Percentiles rank a stretch among this genome's conserved stretches.
Evolutionary conservation across 1,140 invertebrate genomes (phyloP).

Genomic region (Drosophila malerkotliana): DNA sequence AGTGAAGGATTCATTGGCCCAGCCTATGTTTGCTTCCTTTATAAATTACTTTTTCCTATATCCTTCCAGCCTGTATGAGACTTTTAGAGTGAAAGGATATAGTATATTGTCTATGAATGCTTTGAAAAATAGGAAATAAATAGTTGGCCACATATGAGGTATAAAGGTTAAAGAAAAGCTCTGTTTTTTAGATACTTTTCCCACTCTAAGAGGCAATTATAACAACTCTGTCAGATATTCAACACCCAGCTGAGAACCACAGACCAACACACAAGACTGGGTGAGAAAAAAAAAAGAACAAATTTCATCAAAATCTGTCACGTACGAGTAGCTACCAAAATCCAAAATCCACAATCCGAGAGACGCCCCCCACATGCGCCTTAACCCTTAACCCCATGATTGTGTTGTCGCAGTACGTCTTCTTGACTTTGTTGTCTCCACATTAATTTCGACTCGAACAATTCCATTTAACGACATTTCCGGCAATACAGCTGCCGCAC

Average conservation of each 20-base stretch:
- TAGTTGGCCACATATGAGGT: not conserved
- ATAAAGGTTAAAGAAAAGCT: no score
- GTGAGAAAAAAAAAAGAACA: not conserved
- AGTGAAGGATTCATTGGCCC: no score
- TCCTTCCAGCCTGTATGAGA: not conserved
- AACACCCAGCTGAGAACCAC: slow-evolving; percentile 13
- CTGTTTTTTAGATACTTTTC: not conserved
- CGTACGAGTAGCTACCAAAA: slow-evolving; percentile 43
- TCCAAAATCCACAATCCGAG: no score
- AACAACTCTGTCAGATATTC: slow-evolving; percentile 46
- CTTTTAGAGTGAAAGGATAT: not conserved
- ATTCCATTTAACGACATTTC: slow-evolving; percentile 76
- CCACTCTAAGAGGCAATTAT: slow-evolving; percentile 45
- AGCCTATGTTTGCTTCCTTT: not conserved
- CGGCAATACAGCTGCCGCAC: slow-evolving; percentile 47
- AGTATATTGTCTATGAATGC: not conserved
- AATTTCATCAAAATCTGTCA: slow-evolving; percentile 78
- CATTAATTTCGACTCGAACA: slow-evolving; percentile 78
- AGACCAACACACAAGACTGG: slow-evolving; percentile 23
- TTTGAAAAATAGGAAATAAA: not conserved
- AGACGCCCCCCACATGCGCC: slow-evolving; percentile 26
- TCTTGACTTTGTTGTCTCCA: slow-evolving; percentile 43
- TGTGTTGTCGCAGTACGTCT: slow-evolving; percentile 16
- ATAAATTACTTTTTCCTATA: not conserved
- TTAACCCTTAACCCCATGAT: slow-evolving; percentile 54